Percentiles rank a stretch among this genome's conserved stretches.
These are phyloP conservation scores for Sula dactylatra DNA, from an alignment of 2,113 vertebrate species.

Conservation along the genomic window DNA sequence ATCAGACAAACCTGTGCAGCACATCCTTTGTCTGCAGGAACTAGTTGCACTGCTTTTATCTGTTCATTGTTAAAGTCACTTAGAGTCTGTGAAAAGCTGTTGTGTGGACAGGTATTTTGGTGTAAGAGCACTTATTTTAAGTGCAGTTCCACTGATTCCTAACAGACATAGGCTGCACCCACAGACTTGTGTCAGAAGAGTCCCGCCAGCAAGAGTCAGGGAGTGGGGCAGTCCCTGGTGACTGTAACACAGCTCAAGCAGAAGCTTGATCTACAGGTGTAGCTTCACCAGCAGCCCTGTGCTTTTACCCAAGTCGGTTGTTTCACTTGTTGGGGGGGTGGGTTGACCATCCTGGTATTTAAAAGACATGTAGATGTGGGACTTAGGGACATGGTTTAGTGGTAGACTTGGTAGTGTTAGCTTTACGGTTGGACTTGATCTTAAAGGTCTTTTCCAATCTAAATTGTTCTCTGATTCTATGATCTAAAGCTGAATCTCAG, in stretches of 20 bases:
- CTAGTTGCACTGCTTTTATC: not conserved
- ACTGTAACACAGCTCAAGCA: not conserved
- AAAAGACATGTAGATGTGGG: too few species aligned
- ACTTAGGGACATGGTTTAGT: too few species aligned
- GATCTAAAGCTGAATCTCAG: not conserved
- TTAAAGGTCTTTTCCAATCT: too few species aligned
- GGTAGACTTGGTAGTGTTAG: too few species aligned
- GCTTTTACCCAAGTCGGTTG: rapidly evolving
- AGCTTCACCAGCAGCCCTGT: not conserved
- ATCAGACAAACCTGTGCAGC: not conserved
- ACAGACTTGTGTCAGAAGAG: not conserved
- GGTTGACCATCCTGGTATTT: rapidly evolving
- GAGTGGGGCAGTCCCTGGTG: not conserved
- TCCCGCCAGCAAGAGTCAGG: rapidly evolving
- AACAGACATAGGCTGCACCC: not conserved
- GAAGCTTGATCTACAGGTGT: rapidly evolving
- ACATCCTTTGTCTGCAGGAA: not conserved
- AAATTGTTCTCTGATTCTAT: too few species aligned
- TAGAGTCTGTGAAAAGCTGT: not conserved
- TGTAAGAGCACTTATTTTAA: not conserved
- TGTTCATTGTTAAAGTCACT: not conserved
- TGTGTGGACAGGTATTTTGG: not conserved
- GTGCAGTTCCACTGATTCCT: not conserved
- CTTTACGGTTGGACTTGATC: too few species aligned
- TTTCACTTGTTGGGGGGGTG: not conserved